Base-by-base conservation (phyloP, 2,797 vertebrate species). In the Enteromius thamalakanensis region DNA sequence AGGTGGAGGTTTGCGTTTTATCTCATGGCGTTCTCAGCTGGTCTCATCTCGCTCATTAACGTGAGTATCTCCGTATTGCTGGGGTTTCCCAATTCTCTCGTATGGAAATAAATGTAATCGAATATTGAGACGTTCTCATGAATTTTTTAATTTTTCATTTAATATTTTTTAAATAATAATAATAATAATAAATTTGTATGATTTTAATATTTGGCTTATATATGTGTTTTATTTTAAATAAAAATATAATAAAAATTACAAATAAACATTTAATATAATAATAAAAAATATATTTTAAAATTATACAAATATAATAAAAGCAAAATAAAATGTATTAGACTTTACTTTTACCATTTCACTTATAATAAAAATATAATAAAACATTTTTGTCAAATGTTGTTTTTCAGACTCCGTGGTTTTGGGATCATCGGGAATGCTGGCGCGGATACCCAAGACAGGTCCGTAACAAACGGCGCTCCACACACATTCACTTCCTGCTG, bases 1-100 rank as follows among this genome's bases (percentile, higher is more conserved):
- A 99, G 98, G 81, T 99, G 98, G 98, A 95, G 96, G 81, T 97
- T 96, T 83, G 81, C 87, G 11, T 98, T 97, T 92, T 98, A 98
- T 87, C 81, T 97, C 1, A 86, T 86, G 8, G 87, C 96, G 2
- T 97, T 97, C 90, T 62, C 88, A 32, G 94, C 92, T 0, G 97
- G 97, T 2, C 88, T 97, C 0, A 83, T 85, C 4, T 89, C 96
- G 23, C 92, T 99, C 53, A 90, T 97, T 1, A 84, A 97, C 47
- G 98, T 99, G 90, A 97, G 97, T 97, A 87, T 87, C 2, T 72
- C 2, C 9, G 60, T 58, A 0, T 5, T 1, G 34, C 51, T 32
- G 69, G 10, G 17, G 15, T 53, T n/a, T 75, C 49, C 34, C 2
- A 29, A 0, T 62, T 12, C 34, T 42, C 17, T 65, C 14, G 2